Evolutionary conservation across 2,888 invertebrate genomes (phyloP).

Genomic region (Athrips mouffetella): DNA sequence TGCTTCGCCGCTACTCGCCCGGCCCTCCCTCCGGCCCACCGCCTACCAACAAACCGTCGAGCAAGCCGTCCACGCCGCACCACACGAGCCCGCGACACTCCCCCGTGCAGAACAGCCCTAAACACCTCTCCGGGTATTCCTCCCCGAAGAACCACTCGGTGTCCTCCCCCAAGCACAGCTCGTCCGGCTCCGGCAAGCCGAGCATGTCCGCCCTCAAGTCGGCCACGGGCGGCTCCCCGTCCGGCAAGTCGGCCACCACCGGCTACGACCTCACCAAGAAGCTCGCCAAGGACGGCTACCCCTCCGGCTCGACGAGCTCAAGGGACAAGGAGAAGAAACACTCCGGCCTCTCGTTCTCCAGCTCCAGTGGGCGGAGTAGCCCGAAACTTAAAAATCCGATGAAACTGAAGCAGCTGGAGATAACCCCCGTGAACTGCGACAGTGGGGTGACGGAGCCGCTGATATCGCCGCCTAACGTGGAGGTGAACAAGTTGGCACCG

Average conservation of each 20-base stretch:
- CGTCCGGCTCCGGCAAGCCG: slow-evolving; percentile 88
- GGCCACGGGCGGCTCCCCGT: slow-evolving; percentile 83
- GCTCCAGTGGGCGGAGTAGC: slow-evolving; percentile 77
- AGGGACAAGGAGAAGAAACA: slow-evolving; percentile 78
- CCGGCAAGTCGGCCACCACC: slow-evolving; percentile 77
- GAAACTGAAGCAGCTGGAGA: slow-evolving; percentile 83
- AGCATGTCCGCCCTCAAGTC: slow-evolving; percentile 93
- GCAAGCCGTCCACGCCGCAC: slow-evolving; percentile 75
- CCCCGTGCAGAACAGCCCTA: slow-evolving; percentile 86
- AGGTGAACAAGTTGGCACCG: slow-evolving; percentile 79
- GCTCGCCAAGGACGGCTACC: slow-evolving; percentile 69
- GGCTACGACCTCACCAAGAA: slow-evolving; percentile 78
- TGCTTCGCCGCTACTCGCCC: slow-evolving; percentile 83
- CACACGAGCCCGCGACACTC: slow-evolving; percentile 86
- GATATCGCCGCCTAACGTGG: slow-evolving; percentile 74
- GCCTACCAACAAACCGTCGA: slow-evolving; percentile 81
- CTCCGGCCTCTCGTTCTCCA: slow-evolving; percentile 68
- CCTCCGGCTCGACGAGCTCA: slow-evolving; percentile 58
- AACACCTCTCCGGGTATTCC: slow-evolving; percentile 83
- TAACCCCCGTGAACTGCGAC: slow-evolving; percentile 76
- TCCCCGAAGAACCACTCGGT: slow-evolving; percentile 89
- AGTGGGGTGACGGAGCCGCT: slow-evolving; percentile 63
- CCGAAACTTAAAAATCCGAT: slow-evolving; percentile 83
- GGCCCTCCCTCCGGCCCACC: slow-evolving; percentile 84
- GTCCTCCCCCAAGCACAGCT: slow-evolving; percentile 87